Percentiles rank a stretch among this genome's conserved stretches.
Evolutionary conservation across 2,797 vertebrate species (phyloP).

Genomic region (Tachyglossus aculeatus): DNA sequence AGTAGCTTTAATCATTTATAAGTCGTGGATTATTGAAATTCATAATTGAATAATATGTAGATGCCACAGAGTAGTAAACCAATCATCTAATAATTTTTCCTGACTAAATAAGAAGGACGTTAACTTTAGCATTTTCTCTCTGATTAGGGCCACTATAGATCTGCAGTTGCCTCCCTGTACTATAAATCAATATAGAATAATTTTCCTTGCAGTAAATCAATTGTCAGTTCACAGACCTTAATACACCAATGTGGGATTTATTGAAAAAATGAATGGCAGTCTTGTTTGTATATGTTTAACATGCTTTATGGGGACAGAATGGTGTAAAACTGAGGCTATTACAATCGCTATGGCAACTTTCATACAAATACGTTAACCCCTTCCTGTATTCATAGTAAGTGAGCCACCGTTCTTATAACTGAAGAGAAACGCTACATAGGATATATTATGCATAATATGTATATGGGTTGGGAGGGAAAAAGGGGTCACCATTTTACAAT

Average conservation of each 20-base stretch:
- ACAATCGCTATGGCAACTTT: constrained; percentile 11
- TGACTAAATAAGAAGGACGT: constrained; percentile 76
- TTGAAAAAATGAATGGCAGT: constrained; percentile 76
- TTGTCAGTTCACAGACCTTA: constrained; percentile 77
- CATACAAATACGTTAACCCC: constrained; percentile 48
- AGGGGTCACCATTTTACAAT: too few relatives aligned
- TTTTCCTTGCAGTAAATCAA: constrained; percentile 83
- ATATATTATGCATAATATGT: too few relatives aligned
- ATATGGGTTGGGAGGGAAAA: too few relatives aligned
- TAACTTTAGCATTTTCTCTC: constrained; percentile 73
- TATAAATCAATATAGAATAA: constrained; percentile 85
- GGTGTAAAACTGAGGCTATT: constrained; percentile 45
- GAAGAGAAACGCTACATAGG: too few relatives aligned
- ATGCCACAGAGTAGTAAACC: constrained; percentile 73
- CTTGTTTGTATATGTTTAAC: constrained; percentile 75
- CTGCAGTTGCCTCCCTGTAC: constrained; percentile 67
- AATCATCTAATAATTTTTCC: constrained; percentile 73
- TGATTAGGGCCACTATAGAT: constrained; percentile 76
- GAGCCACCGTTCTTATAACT: too few relatives aligned
- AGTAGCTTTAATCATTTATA: constrained; percentile 64
- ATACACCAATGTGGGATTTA: constrained; percentile 72
- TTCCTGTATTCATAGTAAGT: too few relatives aligned
- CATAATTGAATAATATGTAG: constrained; percentile 75
- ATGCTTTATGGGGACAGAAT: constrained; percentile 55
- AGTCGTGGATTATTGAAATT: constrained; percentile 72